Evolutionary conservation across 2,888 invertebrate genomes (phyloP).

Genomic region (Fragum sueziense): DNA sequence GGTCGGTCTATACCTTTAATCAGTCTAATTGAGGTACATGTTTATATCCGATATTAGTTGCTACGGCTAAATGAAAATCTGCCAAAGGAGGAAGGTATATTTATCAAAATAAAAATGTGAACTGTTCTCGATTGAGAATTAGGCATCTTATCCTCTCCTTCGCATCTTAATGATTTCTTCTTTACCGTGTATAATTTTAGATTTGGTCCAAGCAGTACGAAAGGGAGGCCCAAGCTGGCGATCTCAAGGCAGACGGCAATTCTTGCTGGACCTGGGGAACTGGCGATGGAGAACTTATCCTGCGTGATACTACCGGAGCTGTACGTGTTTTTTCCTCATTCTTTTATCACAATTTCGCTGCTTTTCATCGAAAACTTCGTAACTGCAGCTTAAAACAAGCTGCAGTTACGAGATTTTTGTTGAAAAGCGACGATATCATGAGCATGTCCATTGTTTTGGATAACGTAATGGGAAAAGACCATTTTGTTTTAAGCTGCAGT

Average conservation of each 20-base stretch:
- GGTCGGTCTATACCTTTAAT: no score
- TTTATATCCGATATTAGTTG: not conserved
- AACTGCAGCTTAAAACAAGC: no score
- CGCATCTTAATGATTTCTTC: not conserved
- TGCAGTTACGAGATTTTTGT: no score
- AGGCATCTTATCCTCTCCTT: not conserved
- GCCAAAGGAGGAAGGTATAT: not conserved
- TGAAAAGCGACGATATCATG: no score
- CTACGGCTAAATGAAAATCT: not conserved
- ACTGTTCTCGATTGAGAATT: not conserved
- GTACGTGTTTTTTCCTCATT: slow-evolving; percentile 16
- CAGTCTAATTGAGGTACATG: no score
- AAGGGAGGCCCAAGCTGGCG: not conserved
- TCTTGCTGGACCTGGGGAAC: slow-evolving; percentile 30
- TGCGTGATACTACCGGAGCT: slow-evolving; percentile 3
- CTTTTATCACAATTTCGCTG: no score
- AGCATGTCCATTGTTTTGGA: no score
- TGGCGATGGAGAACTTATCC: slow-evolving; percentile 26
- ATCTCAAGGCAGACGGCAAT: not conserved
- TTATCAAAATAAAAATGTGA: not conserved
- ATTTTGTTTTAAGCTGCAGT: no score
- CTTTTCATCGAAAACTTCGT: no score
- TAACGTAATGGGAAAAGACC: not conserved
- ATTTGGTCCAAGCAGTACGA: slow-evolving; percentile 14
- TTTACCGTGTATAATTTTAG: slow-evolving; percentile 5